Conservation (phyloP, 1,140 invertebrate genomes). For the Euglossa dilemma region DNA sequence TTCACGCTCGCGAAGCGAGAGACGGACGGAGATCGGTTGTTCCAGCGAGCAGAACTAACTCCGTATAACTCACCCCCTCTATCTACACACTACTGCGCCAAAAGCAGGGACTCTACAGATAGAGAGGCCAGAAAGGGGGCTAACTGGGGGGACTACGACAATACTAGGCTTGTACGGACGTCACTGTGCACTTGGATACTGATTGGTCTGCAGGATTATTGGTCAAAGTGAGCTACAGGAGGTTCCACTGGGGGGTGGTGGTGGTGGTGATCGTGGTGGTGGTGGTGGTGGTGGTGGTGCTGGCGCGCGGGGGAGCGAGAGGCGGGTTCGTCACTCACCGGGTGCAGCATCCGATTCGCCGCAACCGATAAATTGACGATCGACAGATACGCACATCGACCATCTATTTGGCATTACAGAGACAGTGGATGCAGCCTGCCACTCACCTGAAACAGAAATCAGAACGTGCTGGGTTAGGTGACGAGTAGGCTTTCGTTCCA, state of each 20-base stretch:
- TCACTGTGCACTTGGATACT: constrained; percentile 68
- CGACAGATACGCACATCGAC: constrained; percentile 81
- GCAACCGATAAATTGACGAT: constrained; percentile 82
- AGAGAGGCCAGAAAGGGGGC: constrained; percentile 53
- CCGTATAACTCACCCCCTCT: constrained; percentile 64
- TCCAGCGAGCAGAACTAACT: constrained; percentile 17
- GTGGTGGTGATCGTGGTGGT: neutral
- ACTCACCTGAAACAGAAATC: constrained; percentile 81
- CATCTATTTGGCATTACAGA: constrained; percentile 83
- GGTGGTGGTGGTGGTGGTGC: constrained; percentile 8
- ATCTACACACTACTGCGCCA: constrained; percentile 65
- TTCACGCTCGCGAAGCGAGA: constrained; percentile 27
- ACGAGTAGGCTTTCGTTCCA: neutral
- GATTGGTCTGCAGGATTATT: constrained; percentile 69
- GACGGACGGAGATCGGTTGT: constrained; percentile 29
- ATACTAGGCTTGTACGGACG: constrained; percentile 63
- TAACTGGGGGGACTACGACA: constrained; percentile 54
- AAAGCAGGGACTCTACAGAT: constrained; percentile 64
- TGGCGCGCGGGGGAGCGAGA: constrained; percentile 31
- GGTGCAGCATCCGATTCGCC: constrained; percentile 81
- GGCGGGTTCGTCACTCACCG: constrained; percentile 81
- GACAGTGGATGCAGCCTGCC: constrained; percentile 81
- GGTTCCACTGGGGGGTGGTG: constrained; percentile 64
- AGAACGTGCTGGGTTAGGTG: constrained; percentile 32
- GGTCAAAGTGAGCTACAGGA: constrained; percentile 80